Evolutionary conservation across 1,140 invertebrate genomes (phyloP), one percentile per base, ranked within the genome.

Genomic region (Maconellicoccus hirsutus): DNA sequence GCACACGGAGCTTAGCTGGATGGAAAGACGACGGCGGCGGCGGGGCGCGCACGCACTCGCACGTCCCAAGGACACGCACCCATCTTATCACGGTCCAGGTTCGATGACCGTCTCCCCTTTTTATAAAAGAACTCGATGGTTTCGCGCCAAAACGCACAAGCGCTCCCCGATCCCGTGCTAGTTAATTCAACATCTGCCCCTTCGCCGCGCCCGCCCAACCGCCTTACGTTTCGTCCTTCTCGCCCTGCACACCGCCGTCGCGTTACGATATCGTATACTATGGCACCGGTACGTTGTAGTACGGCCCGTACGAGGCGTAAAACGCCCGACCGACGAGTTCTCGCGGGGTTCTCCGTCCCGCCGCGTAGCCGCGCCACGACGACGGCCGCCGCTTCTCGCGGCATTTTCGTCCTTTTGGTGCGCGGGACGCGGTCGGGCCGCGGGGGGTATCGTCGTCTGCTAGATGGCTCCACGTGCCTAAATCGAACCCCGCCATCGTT

Each of bases 21-120:
- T 12, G 29, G 4, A 12, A 12, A 3, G 29, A 12, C 29, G 4
- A 12, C 29, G 3, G 29, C 29, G 3, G 29, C 29, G 29, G 12
- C 29, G 29, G 4, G 29, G 12, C 29, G n/a, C 61, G 25, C 22
- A 25, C 61, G 61, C 61, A 25, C 25, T 66, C 25, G 61, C 61
- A 25, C 61, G 22, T 66, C 22, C 61, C 61, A 66, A 66, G 61
- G 61, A 66, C 61, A 66, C 61, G 61, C 61, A 66, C 61, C 61
- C 61, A 25, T 66, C 21, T 23, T 26, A 26, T 66, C 61, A 14
- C 19, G 10, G 61, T 66, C 61, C 21, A 66, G 16, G 61, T 66
- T 66, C 61, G 61, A 25, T 66, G 61, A 66, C 61, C 61, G 61
- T 66, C 61, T 23, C 61, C 61, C 61, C 61, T 66, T 66, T 66